Evolutionary conservation across 2,888 invertebrate genomes (phyloP).

Genomic region (Tupiocoris notatus): DNA sequence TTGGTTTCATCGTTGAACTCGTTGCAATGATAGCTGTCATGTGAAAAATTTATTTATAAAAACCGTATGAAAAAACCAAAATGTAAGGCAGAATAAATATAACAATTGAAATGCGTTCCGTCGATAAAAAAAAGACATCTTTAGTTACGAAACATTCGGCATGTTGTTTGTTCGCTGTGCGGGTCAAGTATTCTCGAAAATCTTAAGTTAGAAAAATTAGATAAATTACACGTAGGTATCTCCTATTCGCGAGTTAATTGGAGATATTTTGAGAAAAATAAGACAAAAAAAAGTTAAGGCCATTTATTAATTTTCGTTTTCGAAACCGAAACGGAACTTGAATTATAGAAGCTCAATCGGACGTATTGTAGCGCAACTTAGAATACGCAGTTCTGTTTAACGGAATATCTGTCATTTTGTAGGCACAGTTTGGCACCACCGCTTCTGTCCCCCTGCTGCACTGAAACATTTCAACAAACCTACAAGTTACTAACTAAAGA

Average conservation of each 20-base stretch:
- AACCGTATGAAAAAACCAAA: no score
- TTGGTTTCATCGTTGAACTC: no score
- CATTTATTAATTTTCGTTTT: background rate
- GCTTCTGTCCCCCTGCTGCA: constrained; percentile 43
- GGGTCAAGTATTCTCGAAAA: background rate
- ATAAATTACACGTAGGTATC: background rate
- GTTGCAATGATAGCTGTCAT: no score
- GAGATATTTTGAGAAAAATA: background rate
- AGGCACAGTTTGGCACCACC: constrained; percentile 46
- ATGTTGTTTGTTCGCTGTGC: no score
- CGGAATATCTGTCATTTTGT: constrained; percentile 44
- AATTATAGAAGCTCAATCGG: no score
- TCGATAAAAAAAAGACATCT: no score
- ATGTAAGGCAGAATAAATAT: no score
- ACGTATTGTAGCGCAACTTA: constrained; percentile 11
- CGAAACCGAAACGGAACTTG: background rate
- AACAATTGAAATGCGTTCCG: no score
- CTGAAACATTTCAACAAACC: constrained; percentile 35
- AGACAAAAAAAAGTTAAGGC: background rate
- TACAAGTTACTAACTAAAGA: constrained; percentile 4
- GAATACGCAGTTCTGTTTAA: constrained; percentile 41
- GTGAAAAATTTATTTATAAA: no score
- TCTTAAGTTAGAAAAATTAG: background rate
- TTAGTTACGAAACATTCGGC: no score
- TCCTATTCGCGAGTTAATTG: no score